Evolutionary conservation across 2,113 vertebrate genomes (phyloP).

Genomic region (Caloenas nicobarica): DNA sequence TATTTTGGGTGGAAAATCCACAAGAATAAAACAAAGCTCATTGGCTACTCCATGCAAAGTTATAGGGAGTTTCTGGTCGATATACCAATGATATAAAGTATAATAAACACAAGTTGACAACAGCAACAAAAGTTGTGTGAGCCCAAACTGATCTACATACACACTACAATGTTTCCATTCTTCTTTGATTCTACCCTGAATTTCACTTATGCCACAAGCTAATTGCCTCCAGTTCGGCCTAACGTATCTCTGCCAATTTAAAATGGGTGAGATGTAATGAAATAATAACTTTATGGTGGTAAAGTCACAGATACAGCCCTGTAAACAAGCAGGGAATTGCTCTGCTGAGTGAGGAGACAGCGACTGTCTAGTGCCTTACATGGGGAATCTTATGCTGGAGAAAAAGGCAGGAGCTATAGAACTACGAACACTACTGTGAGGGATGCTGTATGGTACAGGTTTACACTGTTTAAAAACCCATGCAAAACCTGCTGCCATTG

Average conservation of each 20-base stretch:
- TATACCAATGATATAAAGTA: not conserved
- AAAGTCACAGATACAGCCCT: not conserved
- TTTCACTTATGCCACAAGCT: not conserved
- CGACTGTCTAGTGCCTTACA: rapidly evolving
- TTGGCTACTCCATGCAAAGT: not conserved
- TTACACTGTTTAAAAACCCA: too few species aligned
- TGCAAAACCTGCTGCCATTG: not conserved
- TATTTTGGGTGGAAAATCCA: not conserved
- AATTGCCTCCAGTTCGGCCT: not conserved
- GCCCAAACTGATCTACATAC: not conserved
- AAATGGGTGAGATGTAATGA: rapidly evolving
- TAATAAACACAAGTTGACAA: not conserved
- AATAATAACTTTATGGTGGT: not conserved
- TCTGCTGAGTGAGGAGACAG: not conserved
- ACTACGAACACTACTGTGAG: rapidly evolving
- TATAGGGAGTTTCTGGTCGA: not conserved
- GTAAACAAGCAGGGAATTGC: not conserved
- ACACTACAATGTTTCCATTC: rapidly evolving
- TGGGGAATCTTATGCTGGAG: not conserved
- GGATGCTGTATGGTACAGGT: rapidly evolving
- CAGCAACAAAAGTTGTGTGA: not conserved
- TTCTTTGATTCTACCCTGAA: not conserved
- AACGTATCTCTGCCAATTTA: not conserved
- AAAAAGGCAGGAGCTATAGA: not conserved
- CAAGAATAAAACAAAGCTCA: not conserved